phyloP scores from a whole-genome alignment of 2,797 vertebrate genomes.

The Rousettus madagascariensis region DNA sequence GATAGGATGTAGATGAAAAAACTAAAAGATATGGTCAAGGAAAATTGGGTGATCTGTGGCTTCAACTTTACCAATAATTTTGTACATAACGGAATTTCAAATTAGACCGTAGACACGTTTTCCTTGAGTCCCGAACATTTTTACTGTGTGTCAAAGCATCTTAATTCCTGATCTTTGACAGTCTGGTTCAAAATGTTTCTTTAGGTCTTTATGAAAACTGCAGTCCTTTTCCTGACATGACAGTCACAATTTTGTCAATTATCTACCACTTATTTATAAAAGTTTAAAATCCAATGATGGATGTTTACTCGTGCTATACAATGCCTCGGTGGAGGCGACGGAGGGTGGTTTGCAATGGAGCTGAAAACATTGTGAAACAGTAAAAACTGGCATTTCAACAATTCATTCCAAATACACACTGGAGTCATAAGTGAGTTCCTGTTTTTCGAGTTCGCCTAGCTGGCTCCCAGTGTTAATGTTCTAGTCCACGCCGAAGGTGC shows the following conservation, averaged over 20 bases:
- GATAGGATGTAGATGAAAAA: neutral
- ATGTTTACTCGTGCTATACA: neutral
- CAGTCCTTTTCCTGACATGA: neutral
- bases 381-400: conserved; percentile 22
- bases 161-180: conserved; percentile 15
- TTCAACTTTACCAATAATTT: neutral
- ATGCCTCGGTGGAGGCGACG: neutral
- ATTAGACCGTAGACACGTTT: neutral
- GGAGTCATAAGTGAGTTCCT: conserved; percentile 6
- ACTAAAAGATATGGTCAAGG: neutral
- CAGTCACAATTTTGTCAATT: conserved; percentile 26
- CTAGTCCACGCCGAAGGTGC: neutral
- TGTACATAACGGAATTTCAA: neutral
- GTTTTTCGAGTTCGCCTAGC: neutral
- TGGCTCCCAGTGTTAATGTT: conserved; percentile 2
- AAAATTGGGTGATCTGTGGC: neutral
- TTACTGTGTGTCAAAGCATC: neutral
- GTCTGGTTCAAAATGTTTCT: conserved; percentile 34
- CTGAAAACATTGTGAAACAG: conserved; percentile 19
- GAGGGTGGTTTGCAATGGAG: neutral
- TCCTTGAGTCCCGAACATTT: neutral
- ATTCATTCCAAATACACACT: conserved; percentile 18
- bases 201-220: conserved; percentile 47
- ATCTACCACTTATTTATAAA: conserved; percentile 15
- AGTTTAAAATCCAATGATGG: conserved; percentile 28